Percentiles rank a stretch among this genome's conserved stretches.
Conservation (phyloP, 92 coral and sea anemone species). For the Micromussa lordhowensis region DNA sequence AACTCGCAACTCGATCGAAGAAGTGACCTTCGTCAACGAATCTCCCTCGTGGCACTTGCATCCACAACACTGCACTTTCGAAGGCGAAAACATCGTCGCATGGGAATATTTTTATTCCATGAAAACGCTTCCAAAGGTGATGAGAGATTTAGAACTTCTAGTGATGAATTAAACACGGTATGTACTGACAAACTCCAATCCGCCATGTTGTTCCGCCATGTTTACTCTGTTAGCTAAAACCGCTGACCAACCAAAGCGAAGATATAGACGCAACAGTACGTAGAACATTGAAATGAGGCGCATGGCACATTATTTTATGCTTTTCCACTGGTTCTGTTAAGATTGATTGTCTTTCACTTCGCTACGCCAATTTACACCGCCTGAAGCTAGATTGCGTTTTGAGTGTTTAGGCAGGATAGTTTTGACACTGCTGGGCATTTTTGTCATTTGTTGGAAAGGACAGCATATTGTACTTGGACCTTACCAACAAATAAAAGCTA, state of each 20-base stretch:
- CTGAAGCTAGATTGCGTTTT: no score
- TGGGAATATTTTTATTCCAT: not conserved
- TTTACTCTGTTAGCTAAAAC: not conserved
- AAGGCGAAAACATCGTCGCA: not conserved
- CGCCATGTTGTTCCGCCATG: conserved; percentile 9
- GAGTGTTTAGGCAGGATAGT: no score
- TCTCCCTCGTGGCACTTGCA: not conserved
- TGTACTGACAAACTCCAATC: not conserved
- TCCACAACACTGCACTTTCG: not conserved
- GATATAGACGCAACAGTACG: not conserved
- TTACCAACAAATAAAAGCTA: no score
- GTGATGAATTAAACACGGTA: not conserved
- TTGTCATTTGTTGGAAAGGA: no score
- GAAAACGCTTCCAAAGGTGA: not conserved
- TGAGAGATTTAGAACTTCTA: not conserved
- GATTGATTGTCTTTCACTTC: no score
- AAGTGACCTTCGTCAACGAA: not conserved
- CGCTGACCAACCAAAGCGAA: not conserved
- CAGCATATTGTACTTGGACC: no score
- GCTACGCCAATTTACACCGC: no score
- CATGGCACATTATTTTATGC: no score
- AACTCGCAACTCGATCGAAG: not conserved
- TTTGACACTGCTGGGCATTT: no score
- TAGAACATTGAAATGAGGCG: no score
- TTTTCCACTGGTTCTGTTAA: no score